Evolutionary conservation across 1,140 invertebrate genomes (phyloP).

Genomic region (Drosophila sturtevanti): DNA sequence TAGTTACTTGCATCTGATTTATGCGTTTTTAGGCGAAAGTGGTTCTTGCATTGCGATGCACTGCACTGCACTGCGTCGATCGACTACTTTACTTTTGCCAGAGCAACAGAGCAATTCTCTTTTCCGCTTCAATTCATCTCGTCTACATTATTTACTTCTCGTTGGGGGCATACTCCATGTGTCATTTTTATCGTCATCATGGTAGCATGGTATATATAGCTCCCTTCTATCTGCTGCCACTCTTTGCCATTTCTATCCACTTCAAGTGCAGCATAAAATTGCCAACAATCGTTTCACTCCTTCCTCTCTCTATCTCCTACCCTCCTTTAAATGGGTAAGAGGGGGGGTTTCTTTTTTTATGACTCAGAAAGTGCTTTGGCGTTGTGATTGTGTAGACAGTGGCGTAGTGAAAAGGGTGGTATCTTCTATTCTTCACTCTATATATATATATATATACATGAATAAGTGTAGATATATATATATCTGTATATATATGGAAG

Average conservation of each 20-base stretch:
- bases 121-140: conserved; percentile 11
- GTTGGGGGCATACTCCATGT: conserved; percentile 31
- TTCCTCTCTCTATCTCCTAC: not conserved
- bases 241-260: not conserved
- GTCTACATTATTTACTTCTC: conserved; percentile 8
- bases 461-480: not conserved
- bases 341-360: conserved; percentile 28
- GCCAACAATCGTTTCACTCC: conserved; percentile 37
- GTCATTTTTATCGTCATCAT: conserved; percentile 47
- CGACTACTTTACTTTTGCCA: not conserved
- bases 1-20: conserved; percentile 8
- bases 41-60: not conserved
- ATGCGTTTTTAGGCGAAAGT: conserved; percentile 18
- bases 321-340: not conserved
- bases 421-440: too few relatives aligned
- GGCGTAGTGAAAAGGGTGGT: conserved; percentile 3
- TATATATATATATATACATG: not conserved
- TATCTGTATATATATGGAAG: not conserved
- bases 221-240: not conserved
- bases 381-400: conserved; percentile 51
- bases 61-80: not conserved
- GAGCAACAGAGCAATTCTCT: not conserved
- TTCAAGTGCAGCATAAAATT: conserved; percentile 44
- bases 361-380: conserved; percentile 50
- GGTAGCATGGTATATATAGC: too few relatives aligned